Evolutionary conservation across 2,797 vertebrate species (phyloP).

Genomic region (Monodelphis domestica): DNA sequence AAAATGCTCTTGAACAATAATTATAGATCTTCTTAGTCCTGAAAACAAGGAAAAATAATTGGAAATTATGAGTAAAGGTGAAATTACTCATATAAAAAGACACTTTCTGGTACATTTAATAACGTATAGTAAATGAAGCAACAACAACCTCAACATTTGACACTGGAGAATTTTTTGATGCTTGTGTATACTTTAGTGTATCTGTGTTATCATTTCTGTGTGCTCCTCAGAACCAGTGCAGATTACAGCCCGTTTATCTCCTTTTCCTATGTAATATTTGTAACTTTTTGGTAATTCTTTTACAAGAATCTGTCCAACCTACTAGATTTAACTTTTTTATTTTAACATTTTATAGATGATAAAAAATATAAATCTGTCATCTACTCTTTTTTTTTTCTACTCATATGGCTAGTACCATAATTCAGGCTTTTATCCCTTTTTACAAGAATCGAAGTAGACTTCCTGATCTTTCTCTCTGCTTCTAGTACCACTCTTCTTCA

Average conservation of each 20-base stretch:
- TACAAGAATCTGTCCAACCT: not conserved
- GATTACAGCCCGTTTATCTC: not conserved
- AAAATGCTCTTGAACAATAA: not conserved
- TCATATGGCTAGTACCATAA: not conserved
- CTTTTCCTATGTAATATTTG: not conserved
- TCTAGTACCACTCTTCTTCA: too few species aligned
- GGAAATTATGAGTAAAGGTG: not conserved
- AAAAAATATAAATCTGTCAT: not conserved
- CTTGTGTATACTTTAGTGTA: not conserved
- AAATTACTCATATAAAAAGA: not conserved
- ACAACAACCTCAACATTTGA: not conserved
- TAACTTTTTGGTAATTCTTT: not conserved
- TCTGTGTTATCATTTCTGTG: not conserved
- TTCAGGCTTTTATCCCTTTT: too few species aligned
- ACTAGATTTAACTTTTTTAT: not conserved
- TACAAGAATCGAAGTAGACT: too few species aligned
- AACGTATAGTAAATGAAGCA: too few species aligned
- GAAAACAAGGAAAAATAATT: not conserved
- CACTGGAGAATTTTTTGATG: not conserved
- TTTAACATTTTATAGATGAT: not conserved
- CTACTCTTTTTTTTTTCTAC: not conserved
- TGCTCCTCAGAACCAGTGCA: not conserved
- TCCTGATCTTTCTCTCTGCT: too few species aligned
- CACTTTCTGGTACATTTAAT: too few species aligned
- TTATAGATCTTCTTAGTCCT: not conserved